Conservation (phyloP, 2,888 invertebrate genomes). For the Epinotia demarniana region DNA sequence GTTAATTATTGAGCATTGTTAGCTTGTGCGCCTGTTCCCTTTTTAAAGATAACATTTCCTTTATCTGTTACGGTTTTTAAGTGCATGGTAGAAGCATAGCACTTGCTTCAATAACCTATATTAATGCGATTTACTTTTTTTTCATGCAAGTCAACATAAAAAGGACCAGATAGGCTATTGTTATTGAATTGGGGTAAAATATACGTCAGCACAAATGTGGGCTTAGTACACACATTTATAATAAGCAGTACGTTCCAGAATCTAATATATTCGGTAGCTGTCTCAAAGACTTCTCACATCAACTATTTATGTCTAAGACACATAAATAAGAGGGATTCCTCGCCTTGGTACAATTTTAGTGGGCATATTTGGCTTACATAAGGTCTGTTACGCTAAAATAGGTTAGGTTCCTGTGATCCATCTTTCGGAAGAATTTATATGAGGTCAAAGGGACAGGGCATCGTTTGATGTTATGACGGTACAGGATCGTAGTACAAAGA, state of each 20-base stretch:
- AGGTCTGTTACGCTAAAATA: slow-evolving; percentile 22
- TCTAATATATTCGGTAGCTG: slow-evolving; percentile 14
- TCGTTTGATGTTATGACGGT: slow-evolving; percentile 27
- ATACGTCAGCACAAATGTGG: not conserved
- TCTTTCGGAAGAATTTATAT: slow-evolving; percentile 32
- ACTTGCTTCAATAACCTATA: too few relatives aligned
- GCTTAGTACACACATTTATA: not conserved
- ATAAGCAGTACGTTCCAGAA: not conserved
- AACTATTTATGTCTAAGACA: slow-evolving; percentile 27
- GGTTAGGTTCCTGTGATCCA: slow-evolving; percentile 19
- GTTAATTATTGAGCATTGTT: too few relatives aligned
- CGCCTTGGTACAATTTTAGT: slow-evolving; percentile 16
- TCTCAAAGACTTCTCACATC: slow-evolving; percentile 19
- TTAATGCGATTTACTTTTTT: too few relatives aligned
- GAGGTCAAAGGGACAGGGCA: slow-evolving; percentile 30
- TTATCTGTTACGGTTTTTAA: too few relatives aligned
- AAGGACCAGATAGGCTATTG: not conserved
- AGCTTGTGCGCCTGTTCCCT: too few relatives aligned
- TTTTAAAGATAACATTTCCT: too few relatives aligned
- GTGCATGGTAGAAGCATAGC: too few relatives aligned
- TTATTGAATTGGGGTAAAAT: not conserved
- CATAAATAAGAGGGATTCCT: slow-evolving; percentile 14
- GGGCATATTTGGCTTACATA: slow-evolving; percentile 22
- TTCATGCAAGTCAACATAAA: too few relatives aligned
- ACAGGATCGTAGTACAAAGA: slow-evolving; percentile 18